phyloP scores from a whole-genome alignment of 2,888 invertebrate genomes.

The Pycnomerus fuliginosus region DNA sequence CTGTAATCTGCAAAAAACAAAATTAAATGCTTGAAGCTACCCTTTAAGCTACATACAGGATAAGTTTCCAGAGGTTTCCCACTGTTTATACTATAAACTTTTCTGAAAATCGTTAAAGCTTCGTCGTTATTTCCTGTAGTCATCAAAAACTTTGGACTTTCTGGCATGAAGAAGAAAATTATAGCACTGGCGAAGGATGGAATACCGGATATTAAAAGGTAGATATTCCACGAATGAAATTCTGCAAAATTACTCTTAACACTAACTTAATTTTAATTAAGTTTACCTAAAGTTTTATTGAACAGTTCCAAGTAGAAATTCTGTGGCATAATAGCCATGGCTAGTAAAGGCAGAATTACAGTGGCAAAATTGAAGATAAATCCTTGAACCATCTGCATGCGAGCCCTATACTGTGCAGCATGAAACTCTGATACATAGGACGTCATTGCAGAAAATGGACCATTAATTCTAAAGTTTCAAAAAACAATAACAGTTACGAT shows the following conservation, averaged over 20 bases:
- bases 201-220: slow-evolving; percentile 59
- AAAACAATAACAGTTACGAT: background rate
- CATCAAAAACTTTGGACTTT: slow-evolving; percentile 78
- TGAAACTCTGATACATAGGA: slow-evolving; percentile 73
- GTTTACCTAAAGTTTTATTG: background rate
- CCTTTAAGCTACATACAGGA: background rate
- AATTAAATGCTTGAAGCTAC: background rate
- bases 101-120: slow-evolving; percentile 62
- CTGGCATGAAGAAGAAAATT: slow-evolving; percentile 62
- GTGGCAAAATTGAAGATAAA: slow-evolving; percentile 66
- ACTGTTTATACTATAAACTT: slow-evolving; percentile 67
- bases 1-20: slow-evolving; percentile 38
- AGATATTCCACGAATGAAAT: slow-evolving; percentile 62
- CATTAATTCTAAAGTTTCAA: slow-evolving; percentile 55
- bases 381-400: slow-evolving; percentile 63
- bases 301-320: slow-evolving; percentile 52
- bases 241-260: slow-evolving; percentile 45
- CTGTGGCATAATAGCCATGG: slow-evolving; percentile 69
- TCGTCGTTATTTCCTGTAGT: slow-evolving; percentile 65
- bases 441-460: slow-evolving; percentile 69
- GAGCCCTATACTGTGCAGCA: slow-evolving; percentile 60
- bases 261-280: background rate
- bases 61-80: slow-evolving; percentile 49
- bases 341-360: slow-evolving; percentile 65
- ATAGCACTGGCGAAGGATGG: slow-evolving; percentile 67